phyloP scores from a whole-genome alignment of 2,113 vertebrate genomes.

The Semnopithecus entellus region DNA sequence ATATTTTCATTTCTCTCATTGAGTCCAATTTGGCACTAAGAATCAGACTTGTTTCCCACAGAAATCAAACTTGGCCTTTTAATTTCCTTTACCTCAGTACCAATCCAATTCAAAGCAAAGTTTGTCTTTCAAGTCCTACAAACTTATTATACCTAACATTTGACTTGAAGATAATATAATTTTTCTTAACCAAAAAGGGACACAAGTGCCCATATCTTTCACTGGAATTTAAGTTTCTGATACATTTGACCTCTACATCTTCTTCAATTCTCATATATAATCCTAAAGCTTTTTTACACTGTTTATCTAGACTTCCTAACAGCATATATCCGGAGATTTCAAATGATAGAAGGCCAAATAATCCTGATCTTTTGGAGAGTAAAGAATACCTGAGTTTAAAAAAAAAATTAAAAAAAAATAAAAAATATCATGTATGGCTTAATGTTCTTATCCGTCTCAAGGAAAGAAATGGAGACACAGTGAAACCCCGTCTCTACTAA shows the following conservation, averaged over 20 bases:
- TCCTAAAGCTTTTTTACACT: not conserved
- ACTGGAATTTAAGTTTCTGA: not conserved
- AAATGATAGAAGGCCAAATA: slow-evolving; percentile 1
- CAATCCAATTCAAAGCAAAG: slow-evolving; percentile 33
- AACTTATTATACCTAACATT: not conserved
- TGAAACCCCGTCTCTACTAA: no score
- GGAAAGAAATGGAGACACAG: not conserved
- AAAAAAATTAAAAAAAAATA: no score
- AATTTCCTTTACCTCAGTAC: not conserved
- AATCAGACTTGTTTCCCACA: not conserved
- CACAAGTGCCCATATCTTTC: not conserved
- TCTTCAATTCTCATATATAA: not conserved
- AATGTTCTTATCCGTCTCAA: not conserved
- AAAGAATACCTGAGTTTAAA: not conserved
- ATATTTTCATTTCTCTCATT: not conserved
- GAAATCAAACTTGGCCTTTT: slow-evolving; percentile 21
- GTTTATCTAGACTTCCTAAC: not conserved
- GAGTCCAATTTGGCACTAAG: not conserved
- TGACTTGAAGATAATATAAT: slow-evolving; percentile 28
- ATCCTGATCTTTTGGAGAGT: not conserved
- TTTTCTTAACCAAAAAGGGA: not conserved
- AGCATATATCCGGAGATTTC: not conserved
- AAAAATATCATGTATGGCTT: not conserved
- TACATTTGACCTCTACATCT: not conserved
- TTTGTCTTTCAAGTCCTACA: not conserved